Base-by-base conservation (phyloP, 2,888 invertebrate species). In the Romanomermis culicivorax region DNA sequence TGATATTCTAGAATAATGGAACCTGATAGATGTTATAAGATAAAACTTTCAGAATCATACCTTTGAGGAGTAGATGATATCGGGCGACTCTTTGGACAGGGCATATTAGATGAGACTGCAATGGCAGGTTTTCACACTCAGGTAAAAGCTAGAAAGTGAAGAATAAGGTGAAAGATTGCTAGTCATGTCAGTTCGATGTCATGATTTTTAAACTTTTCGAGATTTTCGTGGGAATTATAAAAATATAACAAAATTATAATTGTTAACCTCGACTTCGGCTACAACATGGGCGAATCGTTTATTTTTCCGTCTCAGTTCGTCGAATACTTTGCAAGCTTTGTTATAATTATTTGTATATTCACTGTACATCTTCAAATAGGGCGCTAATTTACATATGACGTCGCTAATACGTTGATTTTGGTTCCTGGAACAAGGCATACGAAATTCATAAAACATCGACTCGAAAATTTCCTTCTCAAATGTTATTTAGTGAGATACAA, bases 301-400 rank as follows among this genome's bases (percentile, higher is more conserved):
- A 54, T 75, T 75, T 62, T 77, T 77, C 54, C 72, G 71, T 58
- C 73, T 72, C 64, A 77, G 71, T n/a, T 73, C 71, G 14, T 45
- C 47, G 47, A 45, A 45, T 45, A 23, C 23, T 60, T 75, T 76
- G 71, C 76, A 76, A 3, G 79, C 77, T 60, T 74, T 72, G 65
- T 78, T 78, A 66, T 78, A 79, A 66, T 79, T 79, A 61, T 77
- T 77, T 47, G 79, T 78, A 63, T 79, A 79, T 59, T 79, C 79
- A 0, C 78, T 77, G 66, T 79, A 79, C 75, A 79, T 77, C 65
- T 79, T 79, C 51, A 79, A 71, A 65, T 79, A 79, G 0, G 79
- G 79, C 1, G 79, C 79, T 65, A 78, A 77, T 61, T 75, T 77
- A 58, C 76, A 75, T 23, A 79, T 77, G 26, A 79, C 74, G 62